These are phyloP conservation scores for Thelaira solivaga DNA, from an alignment of 2,888 invertebrate genomes.

Conservation along the genomic window DNA sequence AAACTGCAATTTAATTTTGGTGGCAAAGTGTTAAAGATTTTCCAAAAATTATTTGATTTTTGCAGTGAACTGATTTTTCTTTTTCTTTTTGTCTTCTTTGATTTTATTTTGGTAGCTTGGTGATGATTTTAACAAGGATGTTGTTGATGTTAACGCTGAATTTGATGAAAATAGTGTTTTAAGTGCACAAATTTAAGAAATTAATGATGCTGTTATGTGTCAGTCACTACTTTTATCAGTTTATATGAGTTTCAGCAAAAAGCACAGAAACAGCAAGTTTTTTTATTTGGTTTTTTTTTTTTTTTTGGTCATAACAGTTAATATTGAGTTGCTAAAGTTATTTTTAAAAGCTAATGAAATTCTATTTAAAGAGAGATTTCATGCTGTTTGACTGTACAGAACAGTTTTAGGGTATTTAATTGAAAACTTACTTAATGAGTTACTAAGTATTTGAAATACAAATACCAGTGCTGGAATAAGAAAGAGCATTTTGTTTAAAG, in stretches of 20 bases:
- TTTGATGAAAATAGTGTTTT: constrained; percentile 47
- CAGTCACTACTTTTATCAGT: constrained; percentile 6
- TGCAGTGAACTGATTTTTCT: constrained; percentile 8
- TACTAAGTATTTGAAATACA: too few relatives aligned
- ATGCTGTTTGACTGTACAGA: background rate
- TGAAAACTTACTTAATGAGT: constrained; percentile 6
- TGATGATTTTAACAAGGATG: constrained; percentile 6
- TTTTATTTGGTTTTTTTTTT: too few relatives aligned
- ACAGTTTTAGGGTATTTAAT: constrained; percentile 9
- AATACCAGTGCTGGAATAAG: too few relatives aligned
- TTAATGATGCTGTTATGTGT: constrained; percentile 56
- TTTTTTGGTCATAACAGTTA: constrained; percentile 7
- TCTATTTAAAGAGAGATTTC: background rate
- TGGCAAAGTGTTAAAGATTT: constrained; percentile 9
- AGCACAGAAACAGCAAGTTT: constrained; percentile 9
- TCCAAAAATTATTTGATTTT: constrained; percentile 13
- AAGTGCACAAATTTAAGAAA: constrained; percentile 44
- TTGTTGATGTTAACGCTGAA: constrained; percentile 27
- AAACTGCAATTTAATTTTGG: background rate
- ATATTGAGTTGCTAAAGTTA: constrained; percentile 13
- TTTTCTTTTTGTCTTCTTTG: background rate
- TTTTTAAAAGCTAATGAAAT: constrained; percentile 11
- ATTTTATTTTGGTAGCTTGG: background rate
- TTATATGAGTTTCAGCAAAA: background rate
- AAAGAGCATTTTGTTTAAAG: too few relatives aligned